These are phyloP conservation scores for Microctonus brassicae DNA, from an alignment of 2,888 invertebrate genomes.

Conservation along the genomic window DNA sequence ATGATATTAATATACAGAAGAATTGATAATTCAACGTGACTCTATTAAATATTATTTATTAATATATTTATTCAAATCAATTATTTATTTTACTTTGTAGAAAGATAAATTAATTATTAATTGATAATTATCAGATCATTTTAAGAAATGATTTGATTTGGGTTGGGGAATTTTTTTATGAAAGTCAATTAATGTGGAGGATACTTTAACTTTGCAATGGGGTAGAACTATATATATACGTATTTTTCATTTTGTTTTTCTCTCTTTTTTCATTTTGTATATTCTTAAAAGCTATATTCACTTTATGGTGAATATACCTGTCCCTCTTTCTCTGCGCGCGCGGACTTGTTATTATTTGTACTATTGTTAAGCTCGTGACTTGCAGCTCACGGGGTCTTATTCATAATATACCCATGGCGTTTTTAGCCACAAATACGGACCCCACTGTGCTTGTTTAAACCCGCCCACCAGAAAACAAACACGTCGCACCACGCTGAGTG, in stretches of 20 bases:
- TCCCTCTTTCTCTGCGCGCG: not conserved
- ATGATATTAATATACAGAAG: too few relatives aligned
- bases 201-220: constrained; percentile 46
- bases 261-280: not conserved
- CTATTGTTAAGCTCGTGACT: constrained; percentile 69
- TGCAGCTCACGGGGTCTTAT: constrained; percentile 56
- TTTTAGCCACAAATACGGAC: constrained; percentile 27
- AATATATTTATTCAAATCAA: too few relatives aligned
- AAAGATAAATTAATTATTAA: too few relatives aligned
- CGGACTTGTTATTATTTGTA: constrained; percentile 68
- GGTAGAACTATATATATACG: too few relatives aligned
- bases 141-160: too few relatives aligned
- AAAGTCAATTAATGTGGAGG: constrained; percentile 47
- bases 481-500: constrained; percentile 46
- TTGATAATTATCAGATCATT: not conserved
- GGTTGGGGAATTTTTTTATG: not conserved
- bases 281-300: not conserved
- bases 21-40: not conserved
- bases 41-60: not conserved
- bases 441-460: constrained; percentile 45
- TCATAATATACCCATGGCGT: not conserved
- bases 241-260: constrained; percentile 41
- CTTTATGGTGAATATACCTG: too few relatives aligned
- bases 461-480: constrained; percentile 66
- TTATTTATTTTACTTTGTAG: too few relatives aligned